Conservation (phyloP, 2,113 vertebrate genomes). For the Todiramphus chloris region DNA sequence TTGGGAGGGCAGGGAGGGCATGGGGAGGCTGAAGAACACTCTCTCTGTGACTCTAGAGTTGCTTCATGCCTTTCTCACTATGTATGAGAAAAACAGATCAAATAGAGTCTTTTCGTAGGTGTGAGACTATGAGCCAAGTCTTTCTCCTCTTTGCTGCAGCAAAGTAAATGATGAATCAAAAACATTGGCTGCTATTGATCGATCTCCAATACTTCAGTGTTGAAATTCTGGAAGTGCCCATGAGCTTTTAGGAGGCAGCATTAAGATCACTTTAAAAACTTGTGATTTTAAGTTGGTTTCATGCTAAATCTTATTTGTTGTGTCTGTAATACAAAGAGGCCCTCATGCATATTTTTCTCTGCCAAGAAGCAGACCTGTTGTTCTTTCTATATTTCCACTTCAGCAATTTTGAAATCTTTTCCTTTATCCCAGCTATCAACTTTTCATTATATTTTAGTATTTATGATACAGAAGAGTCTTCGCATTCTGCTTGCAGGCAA, state of each 20-base stretch:
- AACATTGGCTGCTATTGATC: neutral
- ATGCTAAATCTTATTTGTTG: neutral
- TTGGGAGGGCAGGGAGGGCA: neutral
- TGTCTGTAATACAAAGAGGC: neutral
- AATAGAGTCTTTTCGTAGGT: neutral
- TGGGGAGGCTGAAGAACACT: neutral
- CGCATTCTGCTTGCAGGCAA: neutral
- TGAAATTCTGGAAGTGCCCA: neutral
- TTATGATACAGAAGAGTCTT: neutral
- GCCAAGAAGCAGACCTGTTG: neutral
- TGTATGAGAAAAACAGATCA: neutral
- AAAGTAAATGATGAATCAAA: neutral
- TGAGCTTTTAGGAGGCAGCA: neutral
- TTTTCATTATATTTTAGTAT: neutral
- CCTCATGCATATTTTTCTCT: neutral
- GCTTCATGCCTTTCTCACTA: neutral
- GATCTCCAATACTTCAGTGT: neutral
- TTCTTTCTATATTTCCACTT: neutral
- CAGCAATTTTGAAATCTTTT: neutral
- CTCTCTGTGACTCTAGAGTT: neutral
- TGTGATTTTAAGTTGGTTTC: neutral
- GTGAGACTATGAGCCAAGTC: neutral
- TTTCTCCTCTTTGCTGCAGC: neutral
- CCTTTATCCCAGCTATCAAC: neutral
- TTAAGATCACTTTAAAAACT: neutral